phyloP scores from a whole-genome alignment of 1,140 invertebrate species.

The Polypedilum vanderplanki region DNA sequence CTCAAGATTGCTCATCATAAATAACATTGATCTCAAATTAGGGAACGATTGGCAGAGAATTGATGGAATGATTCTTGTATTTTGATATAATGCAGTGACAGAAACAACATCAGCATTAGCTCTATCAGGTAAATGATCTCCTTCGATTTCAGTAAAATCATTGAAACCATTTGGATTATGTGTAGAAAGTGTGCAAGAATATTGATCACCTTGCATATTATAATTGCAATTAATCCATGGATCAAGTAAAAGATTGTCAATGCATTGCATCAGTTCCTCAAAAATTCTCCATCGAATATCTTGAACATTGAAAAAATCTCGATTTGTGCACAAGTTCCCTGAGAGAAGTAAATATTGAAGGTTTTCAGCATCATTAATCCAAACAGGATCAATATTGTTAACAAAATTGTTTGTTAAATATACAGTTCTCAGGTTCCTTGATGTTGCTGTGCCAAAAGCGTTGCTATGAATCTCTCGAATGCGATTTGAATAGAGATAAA shows the following conservation, averaged over 20 bases:
- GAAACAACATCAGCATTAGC: not conserved
- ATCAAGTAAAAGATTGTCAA: not conserved
- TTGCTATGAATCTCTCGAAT: not conserved
- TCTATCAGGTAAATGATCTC: not conserved
- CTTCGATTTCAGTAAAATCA: not conserved
- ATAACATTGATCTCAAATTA: not conserved
- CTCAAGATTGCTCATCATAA: not conserved
- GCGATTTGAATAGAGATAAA: not conserved
- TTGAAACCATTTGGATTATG: not conserved
- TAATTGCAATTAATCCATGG: not conserved
- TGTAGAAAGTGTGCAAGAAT: not conserved
- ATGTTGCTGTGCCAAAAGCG: not conserved
- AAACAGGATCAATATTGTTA: not conserved
- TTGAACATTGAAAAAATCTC: not conserved
- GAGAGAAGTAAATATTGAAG: not conserved
- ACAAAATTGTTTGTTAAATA: not conserved
- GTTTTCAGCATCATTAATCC: not conserved
- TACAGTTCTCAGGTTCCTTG: not conserved
- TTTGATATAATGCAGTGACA: not conserved
- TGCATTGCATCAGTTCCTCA: not conserved
- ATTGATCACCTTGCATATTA: not conserved
- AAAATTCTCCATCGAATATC: not conserved
- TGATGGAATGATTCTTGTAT: not conserved
- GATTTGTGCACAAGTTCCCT: not conserved
- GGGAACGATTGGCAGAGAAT: not conserved